Base-by-base conservation (phyloP, 23 tunicate genomes). In the Ascidia mentula region DNA sequence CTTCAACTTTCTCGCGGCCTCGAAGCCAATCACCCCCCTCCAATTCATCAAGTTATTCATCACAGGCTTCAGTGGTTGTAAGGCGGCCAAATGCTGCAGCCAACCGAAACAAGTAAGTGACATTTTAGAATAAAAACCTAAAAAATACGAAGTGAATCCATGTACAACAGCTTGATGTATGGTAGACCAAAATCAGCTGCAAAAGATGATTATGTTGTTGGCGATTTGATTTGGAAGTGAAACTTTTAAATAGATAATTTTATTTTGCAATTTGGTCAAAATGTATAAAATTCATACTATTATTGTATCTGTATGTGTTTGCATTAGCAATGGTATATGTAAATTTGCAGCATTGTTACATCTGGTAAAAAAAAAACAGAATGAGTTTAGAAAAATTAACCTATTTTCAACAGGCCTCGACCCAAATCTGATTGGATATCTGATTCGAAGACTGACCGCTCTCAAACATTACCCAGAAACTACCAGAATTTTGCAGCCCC, bases 341-440 rank as follows among this genome's bases (percentile, higher is more conserved):
- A n/a, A n/a, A n/a, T n/a, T n/a, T n/a, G n/a, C n/a, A n/a, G n/a
- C n/a, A n/a, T n/a, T n/a, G n/a, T n/a, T n/a, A n/a, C n/a, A n/a
- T n/a, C n/a, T n/a, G n/a, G n/a, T n/a, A n/a, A n/a, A n/a, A n/a
- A n/a, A n/a, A n/a, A n/a, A n/a, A n/a, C n/a, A n/a, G n/a, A n/a
- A n/a, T n/a, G n/a, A n/a, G n/a, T n/a, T n/a, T n/a, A n/a, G n/a
- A n/a, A n/a, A n/a, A n/a, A n/a, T 18, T 18, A 76, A 12, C 15
- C 15, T 26, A 69, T 9, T 31, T 26, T 28, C 8, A 59, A 28
- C 77, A 85, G 89, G 40, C 77, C 76, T 53, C 72, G 97, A 34
- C 97, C 97, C 61, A 91, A 91, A 72, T 91, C 97, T 6, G 97
- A 91, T 65, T 36, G 80, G 37, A 36, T 60, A 15, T 3, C 20